Evolutionary conservation across 2,888 invertebrate species (phyloP), one percentile per base, ranked within the genome.

Genomic region (Exocentrus adspersus): DNA sequence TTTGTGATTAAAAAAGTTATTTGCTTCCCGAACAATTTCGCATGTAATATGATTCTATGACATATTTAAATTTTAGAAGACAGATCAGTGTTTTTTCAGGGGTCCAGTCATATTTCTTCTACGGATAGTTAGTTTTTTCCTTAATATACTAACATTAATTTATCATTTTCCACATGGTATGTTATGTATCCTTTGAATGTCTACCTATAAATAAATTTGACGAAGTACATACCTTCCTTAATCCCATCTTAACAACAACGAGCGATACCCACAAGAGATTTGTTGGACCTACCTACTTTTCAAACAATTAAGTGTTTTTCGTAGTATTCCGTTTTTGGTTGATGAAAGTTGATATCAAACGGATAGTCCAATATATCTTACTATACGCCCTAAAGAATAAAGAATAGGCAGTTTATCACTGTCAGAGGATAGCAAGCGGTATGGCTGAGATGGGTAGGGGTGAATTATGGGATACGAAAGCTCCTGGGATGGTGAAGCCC

Each of bases 371-470:
- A 71, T 71, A 64, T 68, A 71, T 71, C 67, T 71, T 69, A 68
- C 66, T 67, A 70, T 67, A 64, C 64, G 65, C 67, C 69, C 61
- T 60, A 63, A 51, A 66, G 70, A 71, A 65, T 67, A 64, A 75
- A 75, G 74, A 74, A 74, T 70, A 69, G 72, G 64, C 60, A 68
- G 71, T 75, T 70, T 72, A 70, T 75, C 75, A 69, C 69, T 73
- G 75, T 75, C 75, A 65, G 64, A 57, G 60, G 63, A 66, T 68
- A 68, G 60, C 65, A 69, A 63, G 68, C 69, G 65, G 69, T 66
- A 65, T 64, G 64, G 70, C 53, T 62, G 64, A 71, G 72, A 71
- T 65, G 68, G 68, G 68, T 61, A 65, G 62, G 67, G 67, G 74
- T 74, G 73, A 74, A 50, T 70, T 75, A 75, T 73, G 71, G 72